Conservation (phyloP, 2,797 vertebrate genomes). For the Falco berigora region DNA sequence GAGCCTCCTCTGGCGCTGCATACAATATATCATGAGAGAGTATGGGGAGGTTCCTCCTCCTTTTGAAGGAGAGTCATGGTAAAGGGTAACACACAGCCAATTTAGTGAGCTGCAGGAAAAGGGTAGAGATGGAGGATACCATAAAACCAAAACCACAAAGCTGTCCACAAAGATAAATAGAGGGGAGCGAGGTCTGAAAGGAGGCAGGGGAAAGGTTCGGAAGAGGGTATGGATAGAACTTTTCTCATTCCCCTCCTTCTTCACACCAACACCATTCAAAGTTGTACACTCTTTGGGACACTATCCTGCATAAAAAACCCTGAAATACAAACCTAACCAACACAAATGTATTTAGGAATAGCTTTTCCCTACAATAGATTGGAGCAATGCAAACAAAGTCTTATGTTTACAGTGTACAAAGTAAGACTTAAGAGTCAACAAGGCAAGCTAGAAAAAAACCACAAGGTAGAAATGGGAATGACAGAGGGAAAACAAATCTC, state of each 20-base stretch:
- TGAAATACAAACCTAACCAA: neutral
- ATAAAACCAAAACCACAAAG: neutral
- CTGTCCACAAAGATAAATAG: neutral
- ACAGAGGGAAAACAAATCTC: neutral
- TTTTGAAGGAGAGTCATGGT: neutral
- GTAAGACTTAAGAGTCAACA: neutral
- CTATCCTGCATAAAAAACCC: neutral
- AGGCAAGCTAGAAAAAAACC: neutral
- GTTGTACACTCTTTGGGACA: neutral
- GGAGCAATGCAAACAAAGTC: neutral
- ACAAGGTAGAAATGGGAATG: neutral
- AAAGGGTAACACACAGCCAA: fast-evolving
- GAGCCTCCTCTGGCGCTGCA: neutral
- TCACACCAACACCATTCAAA: fast-evolving
- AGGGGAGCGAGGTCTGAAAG: neutral
- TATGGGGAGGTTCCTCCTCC: neutral
- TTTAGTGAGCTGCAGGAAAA: neutral
- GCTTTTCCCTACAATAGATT: neutral
- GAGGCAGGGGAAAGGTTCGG: neutral
- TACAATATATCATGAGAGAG: neutral
- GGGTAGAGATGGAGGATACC: neutral
- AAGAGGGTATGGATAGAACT: neutral
- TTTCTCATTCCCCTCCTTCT: neutral
- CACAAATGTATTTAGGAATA: neutral
- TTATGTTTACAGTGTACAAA: neutral